Conservation (phyloP, 2,797 vertebrate species). For the Tokudaia muenninki region DNA sequence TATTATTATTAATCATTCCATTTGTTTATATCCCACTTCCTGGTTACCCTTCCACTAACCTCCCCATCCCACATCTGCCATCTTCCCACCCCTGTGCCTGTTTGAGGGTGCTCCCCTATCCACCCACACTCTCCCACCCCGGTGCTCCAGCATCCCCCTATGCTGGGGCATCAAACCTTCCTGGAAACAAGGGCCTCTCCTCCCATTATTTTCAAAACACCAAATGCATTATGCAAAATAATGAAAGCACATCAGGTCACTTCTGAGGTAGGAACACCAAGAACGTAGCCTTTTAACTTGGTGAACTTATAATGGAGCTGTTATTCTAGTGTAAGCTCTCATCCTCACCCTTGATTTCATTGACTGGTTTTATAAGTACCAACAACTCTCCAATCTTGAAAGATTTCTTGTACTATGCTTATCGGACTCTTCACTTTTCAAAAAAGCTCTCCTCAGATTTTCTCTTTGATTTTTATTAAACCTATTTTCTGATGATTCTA, state of each 20-base stretch:
- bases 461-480: neutral
- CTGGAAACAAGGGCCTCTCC: too few species aligned
- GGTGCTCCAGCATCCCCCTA: too few species aligned
- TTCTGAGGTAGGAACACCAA: neutral
- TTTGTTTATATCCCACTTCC: too few species aligned
- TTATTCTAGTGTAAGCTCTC: neutral
- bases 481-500: neutral
- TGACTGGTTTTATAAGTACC: neutral
- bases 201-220: neutral
- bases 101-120: too few species aligned
- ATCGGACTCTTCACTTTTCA: neutral
- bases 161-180: too few species aligned
- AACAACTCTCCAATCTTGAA: neutral
- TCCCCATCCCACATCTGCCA: too few species aligned
- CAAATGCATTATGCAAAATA: neutral
- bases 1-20: too few species aligned
- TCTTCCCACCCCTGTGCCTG: too few species aligned
- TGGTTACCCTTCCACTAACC: too few species aligned
- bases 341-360: neutral
- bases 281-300: neutral
- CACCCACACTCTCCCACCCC: too few species aligned
- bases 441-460: neutral
- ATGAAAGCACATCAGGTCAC: neutral
- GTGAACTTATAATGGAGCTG: neutral
- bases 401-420: neutral